phyloP scores from a whole-genome alignment of 2,113 vertebrate genomes.

The Ptyas mucosa region DNA sequence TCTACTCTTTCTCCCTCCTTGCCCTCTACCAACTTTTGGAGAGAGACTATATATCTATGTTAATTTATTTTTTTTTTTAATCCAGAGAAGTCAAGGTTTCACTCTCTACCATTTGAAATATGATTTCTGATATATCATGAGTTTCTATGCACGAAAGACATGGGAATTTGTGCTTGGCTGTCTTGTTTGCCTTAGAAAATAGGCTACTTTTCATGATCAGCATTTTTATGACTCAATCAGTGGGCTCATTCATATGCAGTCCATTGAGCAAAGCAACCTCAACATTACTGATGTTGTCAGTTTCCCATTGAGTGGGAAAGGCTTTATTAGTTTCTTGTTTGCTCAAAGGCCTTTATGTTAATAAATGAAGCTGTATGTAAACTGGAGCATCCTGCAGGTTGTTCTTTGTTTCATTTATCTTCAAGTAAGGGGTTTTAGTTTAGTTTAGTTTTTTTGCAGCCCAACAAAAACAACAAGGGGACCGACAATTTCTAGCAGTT shows the following conservation, averaged over 20 bases:
- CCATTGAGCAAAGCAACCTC: slow-evolving; percentile 19
- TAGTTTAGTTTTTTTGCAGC: slow-evolving; percentile 47
- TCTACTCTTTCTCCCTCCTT: background rate
- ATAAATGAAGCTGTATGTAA: slow-evolving; percentile 42
- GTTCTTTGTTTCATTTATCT: slow-evolving; percentile 61
- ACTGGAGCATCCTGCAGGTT: slow-evolving; percentile 6
- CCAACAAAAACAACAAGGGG: slow-evolving; percentile 51
- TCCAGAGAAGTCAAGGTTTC: background rate
- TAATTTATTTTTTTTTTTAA: background rate
- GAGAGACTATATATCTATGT: background rate
- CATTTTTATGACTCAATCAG: slow-evolving; percentile 43
- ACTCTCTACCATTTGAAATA: background rate
- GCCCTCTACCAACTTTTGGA: background rate
- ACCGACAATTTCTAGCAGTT: slow-evolving; percentile 37
- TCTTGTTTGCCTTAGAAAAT: slow-evolving; percentile 38
- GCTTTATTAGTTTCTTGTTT: slow-evolving; percentile 57
- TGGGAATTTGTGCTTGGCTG: slow-evolving; percentile 31
- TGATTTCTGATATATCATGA: background rate
- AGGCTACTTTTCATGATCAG: slow-evolving; percentile 34
- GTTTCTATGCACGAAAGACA: slow-evolving; percentile 30
- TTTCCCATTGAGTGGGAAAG: slow-evolving; percentile 24
- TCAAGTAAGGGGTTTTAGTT: slow-evolving; percentile 28
- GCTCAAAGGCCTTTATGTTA: slow-evolving; percentile 52
- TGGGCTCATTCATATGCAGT: slow-evolving; percentile 50
- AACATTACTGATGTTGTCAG: slow-evolving; percentile 53